These are phyloP conservation scores for Philaenus spumarius DNA, from an alignment of 1,140 invertebrate species.

Conservation along the genomic window DNA sequence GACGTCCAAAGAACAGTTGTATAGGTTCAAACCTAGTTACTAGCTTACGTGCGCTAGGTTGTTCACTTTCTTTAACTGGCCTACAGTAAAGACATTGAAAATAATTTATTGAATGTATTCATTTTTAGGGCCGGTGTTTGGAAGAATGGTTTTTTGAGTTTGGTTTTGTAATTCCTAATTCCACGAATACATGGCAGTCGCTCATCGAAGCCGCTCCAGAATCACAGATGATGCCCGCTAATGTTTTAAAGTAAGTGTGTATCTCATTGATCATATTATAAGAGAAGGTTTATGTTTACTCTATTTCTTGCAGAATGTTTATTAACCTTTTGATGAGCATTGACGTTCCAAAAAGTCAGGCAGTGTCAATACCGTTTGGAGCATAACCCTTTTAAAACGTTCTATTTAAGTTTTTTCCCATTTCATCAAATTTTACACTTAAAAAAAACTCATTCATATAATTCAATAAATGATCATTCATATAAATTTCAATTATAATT, in stretches of 20 bases:
- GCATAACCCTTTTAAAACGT: background rate
- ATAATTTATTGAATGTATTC: conserved; percentile 7
- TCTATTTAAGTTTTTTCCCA: background rate
- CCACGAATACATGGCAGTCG: conserved; percentile 99
- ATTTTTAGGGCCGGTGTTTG: conserved; percentile 68
- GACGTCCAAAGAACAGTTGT: too few relatives aligned
- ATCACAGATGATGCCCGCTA: conserved; percentile 99
- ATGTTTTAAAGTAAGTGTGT: conserved; percentile 77
- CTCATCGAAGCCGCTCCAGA: conserved; percentile 97
- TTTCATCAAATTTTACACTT: background rate
- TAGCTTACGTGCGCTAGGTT: too few relatives aligned
- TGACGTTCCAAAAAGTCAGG: too few relatives aligned
- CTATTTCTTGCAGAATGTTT: background rate
- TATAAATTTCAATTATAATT: too few relatives aligned
- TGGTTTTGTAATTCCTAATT: conserved; percentile 97
- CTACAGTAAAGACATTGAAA: too few relatives aligned
- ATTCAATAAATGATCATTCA: background rate
- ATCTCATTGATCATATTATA: background rate
- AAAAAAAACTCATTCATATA: background rate
- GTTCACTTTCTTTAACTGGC: too few relatives aligned
- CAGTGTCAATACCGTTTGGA: background rate
- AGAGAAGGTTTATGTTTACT: background rate
- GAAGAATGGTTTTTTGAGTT: conserved; percentile 99
- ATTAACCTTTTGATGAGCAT: too few relatives aligned
- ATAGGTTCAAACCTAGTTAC: too few relatives aligned